These are phyloP conservation scores for Cheilosia soror DNA, from an alignment of 2,888 invertebrate species.

Conservation along the genomic window DNA sequence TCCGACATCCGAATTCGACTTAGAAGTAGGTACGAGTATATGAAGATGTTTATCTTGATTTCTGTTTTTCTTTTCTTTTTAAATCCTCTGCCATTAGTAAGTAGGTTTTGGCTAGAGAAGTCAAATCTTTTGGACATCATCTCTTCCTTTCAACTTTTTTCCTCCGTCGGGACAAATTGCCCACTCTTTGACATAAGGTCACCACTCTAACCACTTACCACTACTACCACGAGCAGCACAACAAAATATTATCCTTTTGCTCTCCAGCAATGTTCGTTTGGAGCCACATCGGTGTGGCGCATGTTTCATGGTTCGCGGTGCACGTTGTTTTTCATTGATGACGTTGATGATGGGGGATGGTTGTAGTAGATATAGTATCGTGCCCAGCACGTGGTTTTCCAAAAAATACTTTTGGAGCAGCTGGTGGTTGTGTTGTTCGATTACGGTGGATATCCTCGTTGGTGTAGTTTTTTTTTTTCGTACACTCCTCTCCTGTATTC, in stretches of 20 bases:
- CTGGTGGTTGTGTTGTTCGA: constrained; percentile 65
- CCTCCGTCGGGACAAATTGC: constrained; percentile 64
- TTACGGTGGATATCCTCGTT: constrained; percentile 33
- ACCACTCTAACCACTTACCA: constrained; percentile 29
- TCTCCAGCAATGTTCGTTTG: constrained; percentile 43
- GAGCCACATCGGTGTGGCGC: constrained; percentile 70
- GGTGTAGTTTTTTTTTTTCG: constrained; percentile 32
- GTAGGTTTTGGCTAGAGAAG: constrained; percentile 59
- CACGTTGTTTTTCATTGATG: constrained; percentile 72
- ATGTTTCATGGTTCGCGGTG: constrained; percentile 76
- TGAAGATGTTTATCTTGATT: constrained; percentile 68
- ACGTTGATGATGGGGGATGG: constrained; percentile 53
- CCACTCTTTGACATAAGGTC: constrained; percentile 48
- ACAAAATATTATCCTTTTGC: constrained; percentile 53
- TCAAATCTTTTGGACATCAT: constrained; percentile 56
- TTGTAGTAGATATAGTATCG: constrained; percentile 17
- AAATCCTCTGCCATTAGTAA: constrained; percentile 35
- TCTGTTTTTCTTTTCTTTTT: constrained; percentile 48
- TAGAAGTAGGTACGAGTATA: constrained; percentile 5
- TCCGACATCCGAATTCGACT: no score
- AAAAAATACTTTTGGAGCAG: constrained; percentile 47
- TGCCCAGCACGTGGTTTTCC: constrained; percentile 67
- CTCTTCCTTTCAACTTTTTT: constrained; percentile 49
- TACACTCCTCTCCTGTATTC: constrained; percentile 10
- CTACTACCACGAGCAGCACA: constrained; percentile 31